A percentile compares a stretch with the other conserved stretches of the same genome.
Evolutionary conservation across 2,888 invertebrate genomes (phyloP).

Genomic region (Cryptus armator): DNA sequence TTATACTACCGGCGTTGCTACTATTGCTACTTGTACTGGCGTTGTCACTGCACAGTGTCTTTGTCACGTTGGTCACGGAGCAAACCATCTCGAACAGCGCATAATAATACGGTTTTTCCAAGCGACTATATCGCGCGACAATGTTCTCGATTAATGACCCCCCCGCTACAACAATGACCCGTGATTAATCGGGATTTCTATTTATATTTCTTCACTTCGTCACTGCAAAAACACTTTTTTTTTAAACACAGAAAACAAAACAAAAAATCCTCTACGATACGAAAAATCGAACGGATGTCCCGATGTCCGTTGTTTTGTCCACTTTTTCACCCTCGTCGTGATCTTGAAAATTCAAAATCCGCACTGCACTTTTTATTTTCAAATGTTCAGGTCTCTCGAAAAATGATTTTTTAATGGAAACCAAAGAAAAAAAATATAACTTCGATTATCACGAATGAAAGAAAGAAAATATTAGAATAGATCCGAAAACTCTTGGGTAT

Average conservation of each 20-base stretch:
- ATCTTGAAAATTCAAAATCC: background rate
- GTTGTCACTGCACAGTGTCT: conserved; percentile 73
- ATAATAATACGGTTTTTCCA: conserved; percentile 76
- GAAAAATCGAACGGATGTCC: too few species aligned
- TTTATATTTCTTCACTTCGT: background rate
- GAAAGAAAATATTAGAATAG: too few species aligned
- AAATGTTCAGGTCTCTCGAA: background rate
- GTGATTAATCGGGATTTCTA: conserved; percentile 3
- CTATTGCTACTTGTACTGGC: conserved; percentile 66
- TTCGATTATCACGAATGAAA: too few species aligned
- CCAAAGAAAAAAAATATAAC: too few species aligned
- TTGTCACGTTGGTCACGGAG: conserved; percentile 82
- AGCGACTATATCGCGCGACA: conserved; percentile 1
- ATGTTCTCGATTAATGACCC: background rate
- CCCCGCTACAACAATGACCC: background rate
- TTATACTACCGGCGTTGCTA: conserved; percentile 34
- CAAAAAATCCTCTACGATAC: too few species aligned
- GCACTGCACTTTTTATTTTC: background rate
- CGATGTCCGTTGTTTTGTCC: too few species aligned
- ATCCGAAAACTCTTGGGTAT: too few species aligned
- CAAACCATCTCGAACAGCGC: conserved; percentile 84
- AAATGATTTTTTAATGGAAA: too few species aligned
- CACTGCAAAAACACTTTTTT: conserved; percentile 7
- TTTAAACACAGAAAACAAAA: too few species aligned
- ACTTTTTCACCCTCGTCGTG: too few species aligned